Percentiles rank a stretch among this genome's conserved stretches.
Conservation (phyloP, 2,797 vertebrate species). For the Phoebastria nigripes region DNA sequence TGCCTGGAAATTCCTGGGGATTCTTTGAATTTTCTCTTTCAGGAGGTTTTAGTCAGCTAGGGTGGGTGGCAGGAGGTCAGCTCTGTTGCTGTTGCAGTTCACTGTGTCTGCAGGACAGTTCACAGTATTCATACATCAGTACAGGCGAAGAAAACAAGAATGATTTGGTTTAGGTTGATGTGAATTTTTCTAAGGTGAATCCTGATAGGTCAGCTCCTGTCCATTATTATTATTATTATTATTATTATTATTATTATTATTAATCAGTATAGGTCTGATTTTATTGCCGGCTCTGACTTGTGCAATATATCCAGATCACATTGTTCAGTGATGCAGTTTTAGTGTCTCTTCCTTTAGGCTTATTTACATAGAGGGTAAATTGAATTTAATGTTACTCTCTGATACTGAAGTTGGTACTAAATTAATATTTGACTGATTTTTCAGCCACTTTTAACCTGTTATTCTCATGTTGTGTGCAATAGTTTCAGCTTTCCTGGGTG, state of each 20-base stretch:
- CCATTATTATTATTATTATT: neutral
- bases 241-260: neutral
- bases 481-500: neutral
- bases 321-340: neutral
- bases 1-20: neutral
- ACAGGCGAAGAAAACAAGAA: fast-evolving
- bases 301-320: neutral
- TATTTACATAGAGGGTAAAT: neutral
- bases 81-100: neutral
- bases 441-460: neutral
- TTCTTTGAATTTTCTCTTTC: neutral
- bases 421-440: neutral
- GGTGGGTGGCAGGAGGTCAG: neutral
- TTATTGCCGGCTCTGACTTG: neutral
- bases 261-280: neutral
- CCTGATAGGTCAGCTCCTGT: neutral
- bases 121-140: fast-evolving
- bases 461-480: neutral
- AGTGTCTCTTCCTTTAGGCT: neutral
- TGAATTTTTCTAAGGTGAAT: neutral
- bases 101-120: fast-evolving
- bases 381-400: neutral
- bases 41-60: neutral
- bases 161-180: neutral
- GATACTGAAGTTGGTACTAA: neutral